Percentiles rank a stretch among this genome's conserved stretches.
These are phyloP conservation scores for Drosophila hydei DNA, from an alignment of 1,140 invertebrate species.

Conservation along the genomic window DNA sequence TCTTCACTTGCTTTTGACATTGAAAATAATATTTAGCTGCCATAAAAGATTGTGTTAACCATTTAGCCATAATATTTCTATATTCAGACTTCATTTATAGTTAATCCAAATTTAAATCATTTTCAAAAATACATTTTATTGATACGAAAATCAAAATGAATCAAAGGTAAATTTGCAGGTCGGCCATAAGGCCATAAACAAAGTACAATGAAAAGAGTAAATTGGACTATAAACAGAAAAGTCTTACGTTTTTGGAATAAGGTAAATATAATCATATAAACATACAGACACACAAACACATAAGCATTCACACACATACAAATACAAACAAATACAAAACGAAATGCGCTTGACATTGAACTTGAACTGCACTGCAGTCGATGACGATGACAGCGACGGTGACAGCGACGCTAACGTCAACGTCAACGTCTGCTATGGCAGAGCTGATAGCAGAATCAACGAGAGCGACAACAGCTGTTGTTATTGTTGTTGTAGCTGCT, in stretches of 20 bases:
- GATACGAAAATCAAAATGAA: conserved; percentile 10
- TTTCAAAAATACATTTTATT: not conserved
- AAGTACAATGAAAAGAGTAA: conserved; percentile 49
- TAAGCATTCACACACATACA: not conserved
- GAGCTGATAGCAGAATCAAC: conserved; percentile 48
- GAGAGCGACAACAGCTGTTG: conserved; percentile 5
- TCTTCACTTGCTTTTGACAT: not conserved
- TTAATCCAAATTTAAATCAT: too few relatives aligned
- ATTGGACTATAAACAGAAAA: conserved; percentile 64
- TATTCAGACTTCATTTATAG: too few relatives aligned
- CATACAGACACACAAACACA: conserved; percentile 10
- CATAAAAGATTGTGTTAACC: too few relatives aligned
- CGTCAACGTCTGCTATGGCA: conserved; percentile 10
- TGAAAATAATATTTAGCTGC: too few relatives aligned
- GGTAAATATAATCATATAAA: conserved; percentile 54
- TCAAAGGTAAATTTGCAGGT: conserved; percentile 24
- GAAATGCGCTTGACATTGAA: conserved; percentile 82
- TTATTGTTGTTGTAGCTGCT: conserved; percentile 12
- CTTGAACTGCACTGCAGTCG: conserved; percentile 78
- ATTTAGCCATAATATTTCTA: too few relatives aligned
- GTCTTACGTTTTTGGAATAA: conserved; percentile 49
- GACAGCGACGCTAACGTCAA: not conserved
- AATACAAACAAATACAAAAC: conserved; percentile 45
- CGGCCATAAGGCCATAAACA: conserved; percentile 11
- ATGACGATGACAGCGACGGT: conserved; percentile 9